Conservation (phyloP, 2,888 invertebrate species). For the Eurytoma californica region DNA sequence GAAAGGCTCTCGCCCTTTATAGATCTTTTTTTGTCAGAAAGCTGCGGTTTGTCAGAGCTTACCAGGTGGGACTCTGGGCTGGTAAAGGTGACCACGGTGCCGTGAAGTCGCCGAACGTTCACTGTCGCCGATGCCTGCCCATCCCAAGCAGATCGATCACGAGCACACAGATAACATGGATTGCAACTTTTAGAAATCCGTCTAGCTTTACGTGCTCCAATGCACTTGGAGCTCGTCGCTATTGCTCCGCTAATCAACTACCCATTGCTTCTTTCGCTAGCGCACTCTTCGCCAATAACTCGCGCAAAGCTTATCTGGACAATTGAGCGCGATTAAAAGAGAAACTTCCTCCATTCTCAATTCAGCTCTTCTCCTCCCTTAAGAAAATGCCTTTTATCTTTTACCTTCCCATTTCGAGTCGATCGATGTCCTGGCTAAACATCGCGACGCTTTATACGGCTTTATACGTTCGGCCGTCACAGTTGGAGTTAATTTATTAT, state of each 20-base stretch:
- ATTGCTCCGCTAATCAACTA: no score
- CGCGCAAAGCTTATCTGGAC: no score
- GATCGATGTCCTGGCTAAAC: no score
- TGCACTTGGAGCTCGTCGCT: no score
- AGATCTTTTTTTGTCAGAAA: constrained; percentile 49
- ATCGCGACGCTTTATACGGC: no score
- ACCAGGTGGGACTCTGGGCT: constrained; percentile 79
- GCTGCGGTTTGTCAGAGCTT: constrained; percentile 68
- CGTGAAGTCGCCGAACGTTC: constrained; percentile 72
- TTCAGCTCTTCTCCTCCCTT: no score
- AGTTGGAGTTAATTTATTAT: no score
- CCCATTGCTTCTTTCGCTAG: not conserved
- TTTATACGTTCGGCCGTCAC: no score
- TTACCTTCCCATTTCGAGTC: no score
- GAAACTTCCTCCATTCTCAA: no score
- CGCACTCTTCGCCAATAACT: not conserved
- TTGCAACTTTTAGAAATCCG: constrained; percentile 36
- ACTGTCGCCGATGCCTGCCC: constrained; percentile 59
- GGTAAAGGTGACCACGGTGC: constrained; percentile 78
- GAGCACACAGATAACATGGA: constrained; percentile 61
- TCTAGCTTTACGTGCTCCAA: not conserved
- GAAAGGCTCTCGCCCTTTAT: constrained; percentile 50
- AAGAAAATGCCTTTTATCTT: no score
- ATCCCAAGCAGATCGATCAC: constrained; percentile 58
- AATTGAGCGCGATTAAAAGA: no score